Evolutionary conservation across 2,113 vertebrate species (phyloP), one percentile per base, ranked within the genome.

Genomic region (Pipa parva): DNA sequence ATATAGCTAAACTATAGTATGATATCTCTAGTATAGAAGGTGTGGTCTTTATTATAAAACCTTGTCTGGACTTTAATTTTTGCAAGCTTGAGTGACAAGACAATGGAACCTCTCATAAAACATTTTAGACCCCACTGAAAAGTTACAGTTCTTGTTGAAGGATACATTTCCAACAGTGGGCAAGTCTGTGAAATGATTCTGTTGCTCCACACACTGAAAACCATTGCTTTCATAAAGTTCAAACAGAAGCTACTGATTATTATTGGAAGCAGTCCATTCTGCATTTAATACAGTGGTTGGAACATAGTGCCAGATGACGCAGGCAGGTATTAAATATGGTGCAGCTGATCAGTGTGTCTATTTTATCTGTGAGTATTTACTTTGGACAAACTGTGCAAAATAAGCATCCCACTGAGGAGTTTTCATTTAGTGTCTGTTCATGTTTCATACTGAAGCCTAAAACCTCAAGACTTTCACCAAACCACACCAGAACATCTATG

Each of bases 341-440:
- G 49, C 65, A 29, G 11, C 56, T 60, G 46, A 62, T 62, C 59
- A 31, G 52, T 65, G 57, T 59, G 22, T 59, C 65, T 52, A 24
- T 69, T 59, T 69, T 69, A 50, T 59, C 46, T 42, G 28, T 2
- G 8, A 15, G 8, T 69, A 59, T 69, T 69, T 69, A 52, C 25
- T 69, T 69, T 69, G 65, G 65, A 69, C 22, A 60, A 28, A 28
- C 25, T 8, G 18, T 2, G 24, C 3, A 37, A 68, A 68, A 10
- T 48, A 37, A 59, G 54, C 22, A 52, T 39, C 61, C 31, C 48
- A 37, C 13, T 26, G 48, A 63, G 48, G 18, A 29, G 51, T 69
- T 49, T 46, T 42, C 12, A 42, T 59, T 11, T 59, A 12, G 22
- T 51, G 29, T 33, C 18, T 11, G 31, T 46, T 18, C 22, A 0